Evolutionary conservation across 2,888 invertebrate genomes (phyloP).

Genomic region (Sphinx pinastri): DNA sequence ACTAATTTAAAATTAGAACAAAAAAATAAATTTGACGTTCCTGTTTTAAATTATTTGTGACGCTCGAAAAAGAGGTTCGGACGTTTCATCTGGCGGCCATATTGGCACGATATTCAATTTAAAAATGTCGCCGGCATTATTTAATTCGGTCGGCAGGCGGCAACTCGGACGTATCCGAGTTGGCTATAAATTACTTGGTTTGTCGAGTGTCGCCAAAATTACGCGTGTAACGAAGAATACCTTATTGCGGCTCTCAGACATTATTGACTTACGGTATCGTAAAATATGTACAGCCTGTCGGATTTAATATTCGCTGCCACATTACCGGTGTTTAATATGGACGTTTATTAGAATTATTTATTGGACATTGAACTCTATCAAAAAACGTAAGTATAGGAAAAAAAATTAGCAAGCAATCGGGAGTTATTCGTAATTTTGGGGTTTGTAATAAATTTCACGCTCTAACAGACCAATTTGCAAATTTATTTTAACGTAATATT

Average conservation of each 20-base stretch:
- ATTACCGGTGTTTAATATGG: neutral
- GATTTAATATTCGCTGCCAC: neutral
- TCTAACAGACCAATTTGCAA: neutral
- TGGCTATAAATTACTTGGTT: conserved; percentile 45
- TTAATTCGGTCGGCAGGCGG: conserved; percentile 49
- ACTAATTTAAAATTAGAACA: neutral
- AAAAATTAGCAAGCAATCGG: neutral
- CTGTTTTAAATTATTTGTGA: neutral
- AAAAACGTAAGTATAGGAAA: neutral
- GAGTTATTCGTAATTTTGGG: neutral
- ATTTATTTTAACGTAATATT: neutral
- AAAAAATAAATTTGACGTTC: neutral
- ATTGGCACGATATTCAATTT: conserved; percentile 56
- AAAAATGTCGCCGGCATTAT: conserved; percentile 54
- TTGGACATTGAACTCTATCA: neutral
- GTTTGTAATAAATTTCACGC: neutral
- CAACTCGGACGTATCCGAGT: conserved; percentile 43
- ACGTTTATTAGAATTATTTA: neutral
- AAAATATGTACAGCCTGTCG: conserved; percentile 5
- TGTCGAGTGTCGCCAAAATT: conserved; percentile 36
- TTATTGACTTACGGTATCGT: conserved; percentile 4
- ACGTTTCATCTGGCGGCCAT: conserved; percentile 31
- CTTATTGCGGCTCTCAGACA: neutral
- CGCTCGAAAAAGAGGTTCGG: neutral
- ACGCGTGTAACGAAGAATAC: conserved; percentile 6